These are phyloP conservation scores for Pseudococcus viburni DNA, from an alignment of 2,888 invertebrate genomes.

Conservation along the genomic window DNA sequence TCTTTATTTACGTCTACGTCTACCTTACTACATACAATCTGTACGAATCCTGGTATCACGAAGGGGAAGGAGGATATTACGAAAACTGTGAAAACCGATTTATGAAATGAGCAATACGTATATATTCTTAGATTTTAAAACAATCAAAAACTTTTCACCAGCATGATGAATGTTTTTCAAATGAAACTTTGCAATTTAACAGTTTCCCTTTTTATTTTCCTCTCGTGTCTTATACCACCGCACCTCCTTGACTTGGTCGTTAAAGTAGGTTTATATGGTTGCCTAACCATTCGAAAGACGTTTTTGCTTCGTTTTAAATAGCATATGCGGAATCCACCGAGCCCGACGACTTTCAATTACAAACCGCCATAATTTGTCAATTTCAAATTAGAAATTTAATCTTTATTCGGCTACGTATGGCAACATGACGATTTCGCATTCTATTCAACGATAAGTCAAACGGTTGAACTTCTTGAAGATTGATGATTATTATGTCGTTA, in stretches of 20 bases:
- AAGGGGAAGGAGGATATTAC: background rate
- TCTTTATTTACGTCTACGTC: background rate
- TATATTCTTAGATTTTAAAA: conserved; percentile 28
- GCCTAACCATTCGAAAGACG: background rate
- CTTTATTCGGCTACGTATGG: background rate
- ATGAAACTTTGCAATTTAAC: conserved; percentile 11
- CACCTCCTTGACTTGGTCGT: background rate
- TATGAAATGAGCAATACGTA: conserved; percentile 29
- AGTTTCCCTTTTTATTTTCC: conserved; percentile 1
- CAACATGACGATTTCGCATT: conserved; percentile 16
- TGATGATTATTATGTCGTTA: conserved; percentile 35
- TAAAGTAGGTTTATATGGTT: background rate
- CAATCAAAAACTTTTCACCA: conserved; percentile 38
- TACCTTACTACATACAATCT: background rate
- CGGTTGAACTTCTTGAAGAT: conserved; percentile 24
- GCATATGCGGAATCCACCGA: background rate
- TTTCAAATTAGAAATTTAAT: conserved; percentile 18
- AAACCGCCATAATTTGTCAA: conserved; percentile 4
- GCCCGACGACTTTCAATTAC: background rate
- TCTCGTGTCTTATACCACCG: background rate
- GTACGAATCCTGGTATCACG: background rate
- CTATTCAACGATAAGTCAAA: conserved; percentile 19
- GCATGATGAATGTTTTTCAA: conserved; percentile 33
- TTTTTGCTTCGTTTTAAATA: background rate
- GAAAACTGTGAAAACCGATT: conserved; percentile 15